Percentiles rank a stretch among this genome's conserved stretches.
These are phyloP conservation scores for Odontamblyopus rebecca DNA, from an alignment of 2,797 vertebrate species.

Conservation along the genomic window DNA sequence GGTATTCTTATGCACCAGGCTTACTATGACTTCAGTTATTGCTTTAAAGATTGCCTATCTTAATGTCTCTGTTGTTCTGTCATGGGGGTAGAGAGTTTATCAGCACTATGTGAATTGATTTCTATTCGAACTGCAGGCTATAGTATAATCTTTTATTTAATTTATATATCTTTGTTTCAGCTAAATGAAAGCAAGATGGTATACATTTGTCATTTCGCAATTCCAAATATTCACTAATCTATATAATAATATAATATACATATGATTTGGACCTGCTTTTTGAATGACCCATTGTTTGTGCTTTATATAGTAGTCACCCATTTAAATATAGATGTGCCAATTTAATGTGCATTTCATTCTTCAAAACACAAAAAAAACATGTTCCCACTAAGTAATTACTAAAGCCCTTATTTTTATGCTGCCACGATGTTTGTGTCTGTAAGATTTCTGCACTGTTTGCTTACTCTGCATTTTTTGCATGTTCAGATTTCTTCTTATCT, in stretches of 20 bases:
- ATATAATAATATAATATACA: not conserved
- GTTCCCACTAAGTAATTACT: not conserved
- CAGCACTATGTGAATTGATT: not conserved
- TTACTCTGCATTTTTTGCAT: not conserved
- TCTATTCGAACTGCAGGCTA: not conserved
- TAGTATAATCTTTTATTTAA: not conserved
- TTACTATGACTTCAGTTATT: too few species aligned
- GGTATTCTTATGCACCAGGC: not conserved
- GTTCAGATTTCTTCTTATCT: not conserved
- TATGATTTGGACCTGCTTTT: not conserved
- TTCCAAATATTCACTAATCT: too few species aligned
- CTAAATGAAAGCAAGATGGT: not conserved
- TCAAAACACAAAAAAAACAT: not conserved
- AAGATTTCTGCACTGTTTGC: not conserved
- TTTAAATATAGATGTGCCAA: not conserved
- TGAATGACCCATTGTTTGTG: not conserved
- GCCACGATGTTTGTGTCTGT: not conserved
- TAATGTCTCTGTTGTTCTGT: not conserved
- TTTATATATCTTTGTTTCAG: not conserved
- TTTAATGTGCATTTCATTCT: not conserved
- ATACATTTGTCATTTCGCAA: not conserved
- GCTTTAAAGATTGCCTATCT: not conserved
- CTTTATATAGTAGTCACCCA: too few species aligned
- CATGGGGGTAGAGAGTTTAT: not conserved
- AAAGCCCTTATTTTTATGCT: not conserved